Evolutionary conservation across 2,113 vertebrate species (phyloP).

Genomic region (Tetrax tetrax): DNA sequence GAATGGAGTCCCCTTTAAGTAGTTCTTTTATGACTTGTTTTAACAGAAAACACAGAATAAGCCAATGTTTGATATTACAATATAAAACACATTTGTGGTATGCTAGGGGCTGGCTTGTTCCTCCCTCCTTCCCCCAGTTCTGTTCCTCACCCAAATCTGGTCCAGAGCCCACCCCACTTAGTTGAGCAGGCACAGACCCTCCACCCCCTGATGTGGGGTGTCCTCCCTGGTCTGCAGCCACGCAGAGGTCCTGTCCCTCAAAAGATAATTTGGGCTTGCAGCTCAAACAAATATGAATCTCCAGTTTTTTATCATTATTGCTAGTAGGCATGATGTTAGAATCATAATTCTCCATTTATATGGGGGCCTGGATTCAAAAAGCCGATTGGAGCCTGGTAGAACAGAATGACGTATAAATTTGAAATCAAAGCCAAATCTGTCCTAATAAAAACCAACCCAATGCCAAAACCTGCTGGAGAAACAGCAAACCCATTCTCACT

Average conservation of each 20-base stretch:
- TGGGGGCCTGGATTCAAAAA: background rate
- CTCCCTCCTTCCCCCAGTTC: conserved; percentile 16
- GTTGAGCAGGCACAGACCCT: background rate
- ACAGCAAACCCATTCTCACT: background rate
- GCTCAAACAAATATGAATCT: background rate
- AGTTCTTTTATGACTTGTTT: conserved; percentile 72
- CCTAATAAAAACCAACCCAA: background rate
- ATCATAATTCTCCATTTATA: conserved; percentile 26
- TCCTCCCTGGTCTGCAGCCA: background rate
- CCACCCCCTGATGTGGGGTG: accelerated
- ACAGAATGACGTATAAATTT: conserved; percentile 2
- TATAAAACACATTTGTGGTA: conserved; percentile 70
- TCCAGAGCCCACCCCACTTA: background rate
- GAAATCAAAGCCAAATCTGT: conserved; percentile 33
- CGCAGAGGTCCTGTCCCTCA: accelerated
- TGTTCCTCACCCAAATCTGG: background rate
- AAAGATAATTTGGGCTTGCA: background rate
- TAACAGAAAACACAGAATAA: conserved; percentile 58
- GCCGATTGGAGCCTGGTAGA: background rate
- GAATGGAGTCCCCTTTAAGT: conserved; percentile 56
- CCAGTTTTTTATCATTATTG: background rate
- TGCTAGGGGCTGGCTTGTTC: conserved; percentile 47
- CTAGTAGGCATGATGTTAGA: conserved; percentile 19
- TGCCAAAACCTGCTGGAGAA: background rate
- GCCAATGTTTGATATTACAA: conserved; percentile 66